Percentiles rank a stretch among this genome's conserved stretches.
Evolutionary conservation across 2,797 vertebrate species (phyloP).

Genomic region (Triplophysa yarkandensis): DNA sequence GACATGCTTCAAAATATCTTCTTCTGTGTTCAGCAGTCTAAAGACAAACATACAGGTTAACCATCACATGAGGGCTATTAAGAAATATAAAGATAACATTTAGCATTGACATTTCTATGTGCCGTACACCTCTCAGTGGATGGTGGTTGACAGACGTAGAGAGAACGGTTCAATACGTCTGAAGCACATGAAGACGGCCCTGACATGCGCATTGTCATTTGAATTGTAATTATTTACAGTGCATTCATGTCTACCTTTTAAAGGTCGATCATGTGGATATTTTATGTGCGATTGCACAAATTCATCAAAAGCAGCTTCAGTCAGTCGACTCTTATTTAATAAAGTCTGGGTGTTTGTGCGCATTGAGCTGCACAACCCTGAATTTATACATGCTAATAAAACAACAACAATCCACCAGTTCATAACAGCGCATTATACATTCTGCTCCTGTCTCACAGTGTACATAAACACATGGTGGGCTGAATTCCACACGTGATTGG

Average conservation of each 20-base stretch:
- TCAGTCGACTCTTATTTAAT: constrained; percentile 7
- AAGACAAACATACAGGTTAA: too few species aligned
- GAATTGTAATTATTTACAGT: neutral
- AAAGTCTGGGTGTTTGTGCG: neutral
- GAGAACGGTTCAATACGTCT: neutral
- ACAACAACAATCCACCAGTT: constrained; percentile 33
- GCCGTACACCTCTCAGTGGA: too few species aligned
- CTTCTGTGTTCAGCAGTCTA: too few species aligned
- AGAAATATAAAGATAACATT: too few species aligned
- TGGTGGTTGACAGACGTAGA: too few species aligned
- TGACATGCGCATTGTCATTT: neutral
- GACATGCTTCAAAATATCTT: too few species aligned
- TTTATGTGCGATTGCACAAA: constrained; percentile 8
- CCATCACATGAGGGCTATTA: too few species aligned
- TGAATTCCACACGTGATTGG: neutral
- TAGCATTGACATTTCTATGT: too few species aligned
- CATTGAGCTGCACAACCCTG: neutral
- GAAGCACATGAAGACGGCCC: neutral
- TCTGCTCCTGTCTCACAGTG: constrained; percentile 18
- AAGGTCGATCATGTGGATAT: neutral
- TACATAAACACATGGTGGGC: constrained; percentile 13
- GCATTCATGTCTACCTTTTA: neutral
- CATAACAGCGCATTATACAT: constrained; percentile 31
- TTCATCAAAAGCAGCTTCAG: constrained; percentile 3
- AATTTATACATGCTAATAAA: constrained; percentile 22